Conservation (phyloP, 2,888 invertebrate genomes). For the Desoria tigrina region DNA sequence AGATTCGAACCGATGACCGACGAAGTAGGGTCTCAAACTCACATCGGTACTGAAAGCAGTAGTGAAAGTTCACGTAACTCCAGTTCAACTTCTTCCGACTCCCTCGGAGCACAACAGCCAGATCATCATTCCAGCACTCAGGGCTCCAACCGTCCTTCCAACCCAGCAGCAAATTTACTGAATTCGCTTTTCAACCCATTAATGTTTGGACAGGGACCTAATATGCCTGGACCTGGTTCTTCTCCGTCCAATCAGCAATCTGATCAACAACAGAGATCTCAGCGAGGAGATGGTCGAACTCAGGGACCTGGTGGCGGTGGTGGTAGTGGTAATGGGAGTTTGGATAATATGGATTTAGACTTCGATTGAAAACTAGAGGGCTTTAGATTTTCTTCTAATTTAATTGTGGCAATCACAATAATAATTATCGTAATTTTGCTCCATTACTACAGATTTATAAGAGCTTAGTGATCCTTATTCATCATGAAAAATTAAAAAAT, state of each 20-base stretch:
- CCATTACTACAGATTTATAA: background rate
- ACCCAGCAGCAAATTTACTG: background rate
- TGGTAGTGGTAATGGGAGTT: constrained; percentile 2
- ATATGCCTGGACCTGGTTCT: too few relatives aligned
- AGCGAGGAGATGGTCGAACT: constrained; percentile 15
- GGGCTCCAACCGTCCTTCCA: background rate
- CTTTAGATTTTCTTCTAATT: constrained; percentile 7
- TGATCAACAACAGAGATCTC: background rate
- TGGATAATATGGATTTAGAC: constrained; percentile 38
- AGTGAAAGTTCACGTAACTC: background rate
- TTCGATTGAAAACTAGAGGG: constrained; percentile 33
- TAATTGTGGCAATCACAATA: constrained; percentile 5
- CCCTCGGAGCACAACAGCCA: background rate
- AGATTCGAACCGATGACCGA: constrained; percentile 27
- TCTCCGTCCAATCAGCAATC: background rate
- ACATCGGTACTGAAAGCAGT: background rate
- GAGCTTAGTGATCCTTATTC: too few relatives aligned
- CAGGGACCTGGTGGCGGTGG: constrained; percentile 22
- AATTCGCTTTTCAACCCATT: constrained; percentile 9
- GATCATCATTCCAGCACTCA: background rate
- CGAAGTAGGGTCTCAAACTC: too few relatives aligned
- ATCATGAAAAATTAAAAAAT: too few relatives aligned
- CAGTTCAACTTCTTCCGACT: background rate
- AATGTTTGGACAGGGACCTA: constrained; percentile 1
- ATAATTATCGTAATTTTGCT: constrained; percentile 15